Percentiles rank a stretch among this genome's conserved stretches.
Conservation (phyloP, 2,888 invertebrate genomes). For the Coleophora flavipennella region DNA sequence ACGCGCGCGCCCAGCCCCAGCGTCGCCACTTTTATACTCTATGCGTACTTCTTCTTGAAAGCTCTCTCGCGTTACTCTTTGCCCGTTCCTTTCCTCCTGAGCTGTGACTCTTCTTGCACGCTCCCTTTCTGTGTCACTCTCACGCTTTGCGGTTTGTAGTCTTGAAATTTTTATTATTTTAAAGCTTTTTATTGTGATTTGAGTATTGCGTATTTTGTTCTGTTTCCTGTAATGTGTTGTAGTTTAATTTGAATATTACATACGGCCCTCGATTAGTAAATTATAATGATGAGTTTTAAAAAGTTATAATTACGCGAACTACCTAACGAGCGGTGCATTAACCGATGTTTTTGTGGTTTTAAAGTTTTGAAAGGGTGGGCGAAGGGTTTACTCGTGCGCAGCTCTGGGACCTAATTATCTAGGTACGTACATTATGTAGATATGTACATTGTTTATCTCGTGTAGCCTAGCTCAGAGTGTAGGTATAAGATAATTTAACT, state of each 20-base stretch:
- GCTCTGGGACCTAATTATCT: no score
- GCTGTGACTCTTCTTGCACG: background rate
- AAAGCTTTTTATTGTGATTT: constrained; percentile 32
- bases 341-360: constrained; percentile 15
- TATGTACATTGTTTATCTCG: no score
- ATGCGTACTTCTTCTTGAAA: background rate
- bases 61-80: background rate
- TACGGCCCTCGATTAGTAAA: background rate
- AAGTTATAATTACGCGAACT: background rate
- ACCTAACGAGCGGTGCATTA: constrained; percentile 21
- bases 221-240: constrained; percentile 30
- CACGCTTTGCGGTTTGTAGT: background rate
- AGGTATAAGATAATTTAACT: no score
- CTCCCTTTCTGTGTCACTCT: background rate
- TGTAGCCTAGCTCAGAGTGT: no score
- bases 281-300: background rate
- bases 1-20: constrained; percentile 52
- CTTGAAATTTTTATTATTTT: constrained; percentile 18
- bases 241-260: background rate
- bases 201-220: constrained; percentile 30
- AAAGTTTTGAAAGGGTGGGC: constrained; percentile 25
- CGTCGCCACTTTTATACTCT: constrained; percentile 23
- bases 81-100: background rate
- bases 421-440: no score
- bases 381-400: constrained; percentile 9